phyloP scores from a whole-genome alignment of 2,888 invertebrate species.

The Drepanosiphum platanoidis region DNA sequence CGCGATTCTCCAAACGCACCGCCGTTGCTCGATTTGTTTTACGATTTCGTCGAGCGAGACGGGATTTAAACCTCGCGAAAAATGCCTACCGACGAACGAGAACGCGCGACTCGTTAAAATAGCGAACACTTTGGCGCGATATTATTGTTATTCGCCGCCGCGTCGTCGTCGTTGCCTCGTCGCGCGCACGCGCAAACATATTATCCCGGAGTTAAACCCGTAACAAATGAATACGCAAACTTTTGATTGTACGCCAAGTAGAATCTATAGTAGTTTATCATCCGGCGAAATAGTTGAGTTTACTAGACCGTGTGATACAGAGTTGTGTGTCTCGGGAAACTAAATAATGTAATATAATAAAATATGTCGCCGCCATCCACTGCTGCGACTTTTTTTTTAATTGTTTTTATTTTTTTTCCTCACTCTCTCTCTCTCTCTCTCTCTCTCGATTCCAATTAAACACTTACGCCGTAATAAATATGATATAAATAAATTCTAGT shows the following conservation, averaged over 20 bases:
- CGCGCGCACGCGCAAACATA: neutral
- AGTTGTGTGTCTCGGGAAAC: neutral
- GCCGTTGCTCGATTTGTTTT: too few relatives aligned
- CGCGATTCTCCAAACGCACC: too few relatives aligned
- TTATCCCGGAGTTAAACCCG: neutral
- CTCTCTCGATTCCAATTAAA: neutral
- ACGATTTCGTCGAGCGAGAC: too few relatives aligned
- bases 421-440: too few relatives aligned
- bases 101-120: neutral
- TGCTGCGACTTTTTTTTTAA: neutral
- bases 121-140: neutral
- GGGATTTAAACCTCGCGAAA: neutral
- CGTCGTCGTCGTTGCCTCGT: too few relatives aligned
- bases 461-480: neutral
- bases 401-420: neutral
- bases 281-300: neutral
- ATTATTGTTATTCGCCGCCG: neutral
- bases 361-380: neutral
- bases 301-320: neutral
- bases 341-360: neutral
- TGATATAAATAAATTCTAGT: neutral
- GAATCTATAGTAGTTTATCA: neutral
- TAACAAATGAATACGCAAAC: conserved; percentile 4
- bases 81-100: too few relatives aligned
- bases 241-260: conserved; percentile 37